Evolutionary conservation across 2,888 invertebrate genomes (phyloP).

Genomic region (Euclidia mi): DNA sequence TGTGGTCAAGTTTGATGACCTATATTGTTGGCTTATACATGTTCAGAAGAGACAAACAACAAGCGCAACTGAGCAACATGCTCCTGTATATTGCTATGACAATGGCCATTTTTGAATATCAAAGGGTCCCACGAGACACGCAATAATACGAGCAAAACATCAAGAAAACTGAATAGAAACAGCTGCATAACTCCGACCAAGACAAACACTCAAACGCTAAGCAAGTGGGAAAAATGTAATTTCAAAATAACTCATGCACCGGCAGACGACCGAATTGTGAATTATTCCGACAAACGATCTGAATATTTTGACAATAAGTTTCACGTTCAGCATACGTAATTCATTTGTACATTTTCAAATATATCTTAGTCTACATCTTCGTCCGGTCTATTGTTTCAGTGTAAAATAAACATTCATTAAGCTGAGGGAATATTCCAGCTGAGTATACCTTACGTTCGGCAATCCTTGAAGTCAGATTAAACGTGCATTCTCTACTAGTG

Average conservation of each 20-base stretch:
- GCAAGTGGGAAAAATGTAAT: constrained; percentile 56
- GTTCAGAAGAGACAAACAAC: no score
- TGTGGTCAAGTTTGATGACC: no score
- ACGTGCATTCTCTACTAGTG: constrained; percentile 4
- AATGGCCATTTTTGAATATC: not conserved
- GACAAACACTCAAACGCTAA: constrained; percentile 35
- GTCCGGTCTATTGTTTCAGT: constrained; percentile 4
- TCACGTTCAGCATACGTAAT: constrained; percentile 5
- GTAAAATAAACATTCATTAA: constrained; percentile 38
- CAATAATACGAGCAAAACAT: constrained; percentile 43
- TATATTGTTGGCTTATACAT: no score
- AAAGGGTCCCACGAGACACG: constrained; percentile 25
- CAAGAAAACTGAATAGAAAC: constrained; percentile 47
- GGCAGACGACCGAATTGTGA: constrained; percentile 31
- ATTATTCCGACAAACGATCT: constrained; percentile 40
- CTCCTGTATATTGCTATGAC: not conserved
- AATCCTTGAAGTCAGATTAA: constrained; percentile 30
- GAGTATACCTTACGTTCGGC: constrained; percentile 24
- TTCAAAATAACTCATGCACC: constrained; percentile 51
- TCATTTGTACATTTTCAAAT: no score
- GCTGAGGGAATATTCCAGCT: constrained; percentile 35
- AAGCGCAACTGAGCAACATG: no score
- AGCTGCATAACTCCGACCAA: constrained; percentile 43
- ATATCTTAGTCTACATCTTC: not conserved
- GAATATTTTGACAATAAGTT: constrained; percentile 29